Conservation (phyloP, 1,140 invertebrate species). For the Popillia japonica region DNA sequence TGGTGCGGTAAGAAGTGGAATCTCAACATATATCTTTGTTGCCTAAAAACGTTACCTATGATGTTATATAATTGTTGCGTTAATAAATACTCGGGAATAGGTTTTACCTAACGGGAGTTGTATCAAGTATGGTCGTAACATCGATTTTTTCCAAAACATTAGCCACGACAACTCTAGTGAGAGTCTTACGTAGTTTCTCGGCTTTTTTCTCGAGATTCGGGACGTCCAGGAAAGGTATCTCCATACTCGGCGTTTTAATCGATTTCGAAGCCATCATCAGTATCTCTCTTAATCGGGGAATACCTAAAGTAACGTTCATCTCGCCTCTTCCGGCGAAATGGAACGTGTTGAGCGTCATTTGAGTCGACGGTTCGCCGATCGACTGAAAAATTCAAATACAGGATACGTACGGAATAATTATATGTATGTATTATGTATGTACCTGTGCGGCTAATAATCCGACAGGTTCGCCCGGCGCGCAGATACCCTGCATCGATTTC, state of each 20-base stretch:
- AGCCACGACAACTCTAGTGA: constrained; percentile 79
- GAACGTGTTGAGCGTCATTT: constrained; percentile 99
- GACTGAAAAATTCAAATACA: no score
- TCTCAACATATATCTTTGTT: constrained; percentile 66
- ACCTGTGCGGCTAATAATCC: constrained; percentile 90
- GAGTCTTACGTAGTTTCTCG: constrained; percentile 72
- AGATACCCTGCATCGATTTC: constrained; percentile 80
- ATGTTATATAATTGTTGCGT: background rate
- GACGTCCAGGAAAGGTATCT: constrained; percentile 79
- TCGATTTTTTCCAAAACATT: constrained; percentile 82
- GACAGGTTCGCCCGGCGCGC: constrained; percentile 93
- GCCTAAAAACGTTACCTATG: no score
- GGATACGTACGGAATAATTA: no score
- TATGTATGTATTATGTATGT: no score
- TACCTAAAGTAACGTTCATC: constrained; percentile 99
- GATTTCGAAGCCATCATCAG: constrained; percentile 92
- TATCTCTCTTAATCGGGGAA: constrained; percentile 95
- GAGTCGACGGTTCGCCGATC: constrained; percentile 98
- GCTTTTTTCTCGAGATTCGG: constrained; percentile 68
- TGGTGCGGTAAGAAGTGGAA: constrained; percentile 79
- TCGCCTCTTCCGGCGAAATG: constrained; percentile 99
- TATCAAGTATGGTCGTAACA: constrained; percentile 69
- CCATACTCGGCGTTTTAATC: constrained; percentile 96
- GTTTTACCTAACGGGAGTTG: constrained; percentile 64
- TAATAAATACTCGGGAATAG: background rate